phyloP scores from a whole-genome alignment of 35 echinoderm and acorn worm genomes.

The Apostichopus japonicus region DNA sequence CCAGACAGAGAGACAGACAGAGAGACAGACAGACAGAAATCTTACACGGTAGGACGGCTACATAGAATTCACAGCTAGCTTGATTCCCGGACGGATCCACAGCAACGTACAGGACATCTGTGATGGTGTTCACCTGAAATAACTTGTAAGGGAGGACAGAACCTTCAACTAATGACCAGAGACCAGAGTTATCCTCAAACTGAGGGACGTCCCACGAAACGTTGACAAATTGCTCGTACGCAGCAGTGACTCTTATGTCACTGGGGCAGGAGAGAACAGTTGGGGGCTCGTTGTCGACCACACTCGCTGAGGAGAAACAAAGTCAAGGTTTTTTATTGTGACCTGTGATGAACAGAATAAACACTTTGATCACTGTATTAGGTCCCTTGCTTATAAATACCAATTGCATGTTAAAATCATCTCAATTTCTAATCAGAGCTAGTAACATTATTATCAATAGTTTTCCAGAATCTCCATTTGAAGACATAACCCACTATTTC shows the following conservation, averaged over 20 bases:
- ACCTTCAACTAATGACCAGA: not conserved
- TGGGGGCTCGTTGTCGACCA: constrained; percentile 29
- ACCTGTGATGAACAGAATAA: too few relatives aligned
- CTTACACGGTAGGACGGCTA: constrained; percentile 26
- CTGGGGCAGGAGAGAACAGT: not conserved
- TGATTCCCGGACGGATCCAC: constrained; percentile 29
- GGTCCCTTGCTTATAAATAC: too few relatives aligned
- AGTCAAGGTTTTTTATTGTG: not conserved
- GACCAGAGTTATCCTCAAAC: constrained; percentile 14
- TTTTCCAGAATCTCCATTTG: not conserved
- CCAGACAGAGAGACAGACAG: too few relatives aligned
- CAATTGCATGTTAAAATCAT: too few relatives aligned
- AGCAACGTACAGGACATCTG: constrained; percentile 4
- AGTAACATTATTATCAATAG: too few relatives aligned
- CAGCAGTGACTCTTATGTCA: constrained; percentile 6
- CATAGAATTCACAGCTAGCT: constrained; percentile 15
- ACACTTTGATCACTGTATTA: not conserved
- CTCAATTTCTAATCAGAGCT: too few relatives aligned
- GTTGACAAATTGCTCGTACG: not conserved
- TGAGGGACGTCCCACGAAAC: not conserved
- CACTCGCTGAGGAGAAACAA: constrained; percentile 13
- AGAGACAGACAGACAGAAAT: not conserved
- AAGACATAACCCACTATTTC: not conserved
- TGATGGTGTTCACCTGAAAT: constrained; percentile 8
- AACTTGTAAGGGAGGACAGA: not conserved